Base-by-base conservation (phyloP, 1,140 invertebrate genomes). In the Diprion similis region DNA sequence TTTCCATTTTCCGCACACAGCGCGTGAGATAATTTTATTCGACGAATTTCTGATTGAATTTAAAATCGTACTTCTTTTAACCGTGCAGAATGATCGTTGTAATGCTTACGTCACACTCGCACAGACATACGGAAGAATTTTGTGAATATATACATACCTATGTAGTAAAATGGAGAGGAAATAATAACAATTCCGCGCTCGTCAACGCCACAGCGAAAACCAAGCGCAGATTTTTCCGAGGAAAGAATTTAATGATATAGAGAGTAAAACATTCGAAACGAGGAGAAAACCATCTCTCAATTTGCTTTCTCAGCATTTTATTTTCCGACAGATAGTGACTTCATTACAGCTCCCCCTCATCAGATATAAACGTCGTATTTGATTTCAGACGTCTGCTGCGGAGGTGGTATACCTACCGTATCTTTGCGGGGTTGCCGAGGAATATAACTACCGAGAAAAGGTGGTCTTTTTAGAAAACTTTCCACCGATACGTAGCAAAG, bases 331-430 rank as follows among this genome's bases (percentile, higher is more conserved):
- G 80, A 84, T 83, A 83, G 83, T 78, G 82, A 82, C 78, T 83
- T 84, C 82, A 81, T 84, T 84, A 83, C 75, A 75, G 59, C 68
- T 37, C 24, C 6, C 24, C 64, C 77, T 84, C 81, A 83, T 82
- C 80, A 82, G 79, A 81, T 83, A 82, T 82, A 82, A 83, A 81
- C 82, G 83, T 82, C 83, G 83, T 82, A 83, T 84, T 83, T 82
- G 81, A 83, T 81, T 83, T 78, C 72, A 76, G 64, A 59, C 51
- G 51, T 13, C 24, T 37, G 24, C 24, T 37, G 24, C 6, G 24
- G 24, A 37, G 24, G 24, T 10, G 37, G 75, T n/a, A 24, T 8
- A 24, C 59, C 15, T n/a, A 37, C 51, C 71, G 71, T 66, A 68
- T 68, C 66, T 68, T 46, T 46, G 46, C 68, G 69, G 64, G 64